Percentiles rank a stretch among this genome's conserved stretches.
phyloP scores from a whole-genome alignment of 2,797 vertebrate species.

The Gadopsis bispinosus region DNA sequence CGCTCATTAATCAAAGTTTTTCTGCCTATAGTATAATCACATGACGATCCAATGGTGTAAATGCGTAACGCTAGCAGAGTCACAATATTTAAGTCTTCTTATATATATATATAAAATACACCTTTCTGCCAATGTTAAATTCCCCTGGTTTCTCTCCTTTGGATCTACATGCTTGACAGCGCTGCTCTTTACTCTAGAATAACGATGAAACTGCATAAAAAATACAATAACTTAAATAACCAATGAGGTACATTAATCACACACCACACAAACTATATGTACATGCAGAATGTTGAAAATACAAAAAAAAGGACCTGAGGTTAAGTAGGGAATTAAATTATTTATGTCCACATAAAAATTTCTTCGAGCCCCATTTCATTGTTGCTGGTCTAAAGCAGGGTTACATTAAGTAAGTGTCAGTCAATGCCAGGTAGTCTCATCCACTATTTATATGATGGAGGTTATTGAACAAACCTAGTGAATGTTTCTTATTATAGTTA shows the following conservation, averaged over 20 bases:
- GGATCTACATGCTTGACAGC: slow-evolving; percentile 6
- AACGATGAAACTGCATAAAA: slow-evolving; percentile 65
- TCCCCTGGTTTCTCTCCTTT: background rate
- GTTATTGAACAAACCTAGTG: slow-evolving; percentile 25
- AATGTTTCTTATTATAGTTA: slow-evolving; percentile 10
- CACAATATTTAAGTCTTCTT: background rate
- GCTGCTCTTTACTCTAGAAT: slow-evolving; percentile 9
- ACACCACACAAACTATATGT: slow-evolving; percentile 47
- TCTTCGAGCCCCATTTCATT: slow-evolving; percentile 60
- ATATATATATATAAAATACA: background rate
- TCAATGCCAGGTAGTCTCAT: slow-evolving; percentile 63
- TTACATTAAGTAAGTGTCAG: slow-evolving; percentile 57
- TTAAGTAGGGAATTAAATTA: slow-evolving; percentile 74
- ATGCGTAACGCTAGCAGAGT: background rate
- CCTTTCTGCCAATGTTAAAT: background rate
- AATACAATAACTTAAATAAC: slow-evolving; percentile 77
- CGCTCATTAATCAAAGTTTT: background rate
- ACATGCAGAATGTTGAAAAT: slow-evolving; percentile 72
- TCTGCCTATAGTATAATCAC: background rate
- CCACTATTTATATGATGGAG: slow-evolving; percentile 63
- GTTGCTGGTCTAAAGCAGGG: slow-evolving; percentile 43
- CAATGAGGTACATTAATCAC: slow-evolving; percentile 78
- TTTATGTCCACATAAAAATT: slow-evolving; percentile 70
- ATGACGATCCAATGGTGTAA: background rate
- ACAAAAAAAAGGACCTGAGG: slow-evolving; percentile 72